Evolutionary conservation across 2,888 invertebrate species (phyloP).

Genomic region (Eubasilissa splendida): DNA sequence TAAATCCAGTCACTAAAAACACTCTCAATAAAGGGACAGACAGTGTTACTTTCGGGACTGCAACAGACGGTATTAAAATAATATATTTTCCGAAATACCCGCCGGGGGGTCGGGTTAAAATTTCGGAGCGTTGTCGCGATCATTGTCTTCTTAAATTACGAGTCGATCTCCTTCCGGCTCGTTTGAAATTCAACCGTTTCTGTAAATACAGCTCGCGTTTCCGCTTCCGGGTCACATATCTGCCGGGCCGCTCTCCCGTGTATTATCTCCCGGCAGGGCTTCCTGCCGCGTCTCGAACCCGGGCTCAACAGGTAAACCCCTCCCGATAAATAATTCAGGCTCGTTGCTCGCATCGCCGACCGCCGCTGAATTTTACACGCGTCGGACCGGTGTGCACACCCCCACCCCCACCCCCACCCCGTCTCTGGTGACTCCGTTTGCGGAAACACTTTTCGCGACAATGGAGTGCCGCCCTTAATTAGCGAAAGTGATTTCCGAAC

Average conservation of each 20-base stretch:
- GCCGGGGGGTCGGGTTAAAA: too few relatives aligned
- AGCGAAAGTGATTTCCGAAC: too few relatives aligned
- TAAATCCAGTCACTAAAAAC: too few relatives aligned
- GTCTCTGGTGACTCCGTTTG: too few relatives aligned
- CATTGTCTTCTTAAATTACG: neutral
- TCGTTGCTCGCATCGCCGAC: neutral
- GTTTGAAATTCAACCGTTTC: slow-evolving; percentile 5
- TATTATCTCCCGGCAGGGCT: neutral
- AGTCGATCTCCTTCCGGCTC: neutral
- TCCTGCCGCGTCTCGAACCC: neutral
- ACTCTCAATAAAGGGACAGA: too few relatives aligned
- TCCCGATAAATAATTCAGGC: slow-evolving; percentile 22
- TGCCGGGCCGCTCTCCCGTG: neutral
- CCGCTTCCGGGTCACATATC: slow-evolving; percentile 23
- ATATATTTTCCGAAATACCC: too few relatives aligned
- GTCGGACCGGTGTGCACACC: neutral
- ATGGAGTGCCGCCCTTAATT: too few relatives aligned
- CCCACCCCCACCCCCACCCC: too few relatives aligned
- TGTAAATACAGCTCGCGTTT: slow-evolving; percentile 4
- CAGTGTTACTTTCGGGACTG: too few relatives aligned
- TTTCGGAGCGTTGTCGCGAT: neutral
- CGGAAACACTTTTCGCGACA: too few relatives aligned
- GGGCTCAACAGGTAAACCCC: slow-evolving; percentile 16
- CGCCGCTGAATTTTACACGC: slow-evolving; percentile 3
- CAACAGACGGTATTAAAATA: too few relatives aligned